Base-by-base conservation (phyloP, 2,888 invertebrate genomes). In the Bruchidius siliquastri region DNA sequence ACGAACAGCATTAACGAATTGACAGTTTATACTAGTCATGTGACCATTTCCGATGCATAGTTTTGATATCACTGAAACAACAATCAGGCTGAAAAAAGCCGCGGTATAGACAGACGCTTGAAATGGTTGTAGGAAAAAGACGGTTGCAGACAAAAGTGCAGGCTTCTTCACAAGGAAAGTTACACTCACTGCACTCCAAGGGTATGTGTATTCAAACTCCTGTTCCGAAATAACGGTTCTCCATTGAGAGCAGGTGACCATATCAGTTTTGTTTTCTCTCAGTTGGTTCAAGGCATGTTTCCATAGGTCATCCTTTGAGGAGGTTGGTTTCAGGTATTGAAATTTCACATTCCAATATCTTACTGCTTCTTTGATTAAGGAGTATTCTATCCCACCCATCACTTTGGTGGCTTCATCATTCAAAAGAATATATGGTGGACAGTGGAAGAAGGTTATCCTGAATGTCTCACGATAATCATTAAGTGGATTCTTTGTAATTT, bases 151-250 rank as follows among this genome's bases (percentile, higher is more conserved):
- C 8, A 26, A 26, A 20, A 79, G 74, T 22, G 72, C 72, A 3
- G 84, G 82, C 77, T 82, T 83, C 20, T 80, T 83, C 2, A 81
- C 82, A 22, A 83, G 75, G 76, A 83, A 83, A 0, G 82, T 82
- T 6, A 77, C 72, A 74, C 82, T 82, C 20, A 75, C 72, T 76
- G 80, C 80, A 0, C 76, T 72, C 30, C 78, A 79, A 2, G 81
- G 78, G 49, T 79, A 77, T 0, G 79, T 78, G 22, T 76, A 74
- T 73, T 81, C 82, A 0, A 76, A 18, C 8, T 72, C 70, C 21
- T 70, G 74, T 8, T 71, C 18, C 4, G 69, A 22, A 8, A 70
- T 13, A 67, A 20, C 72, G 21, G 70, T 66, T 21, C 76, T 72
- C 79, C 79, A 83, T 66, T 79, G 80, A 0, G 81, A 81, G 72